Evolutionary conservation across 1,140 invertebrate species (phyloP).

Genomic region (Drosophila willistoni): DNA sequence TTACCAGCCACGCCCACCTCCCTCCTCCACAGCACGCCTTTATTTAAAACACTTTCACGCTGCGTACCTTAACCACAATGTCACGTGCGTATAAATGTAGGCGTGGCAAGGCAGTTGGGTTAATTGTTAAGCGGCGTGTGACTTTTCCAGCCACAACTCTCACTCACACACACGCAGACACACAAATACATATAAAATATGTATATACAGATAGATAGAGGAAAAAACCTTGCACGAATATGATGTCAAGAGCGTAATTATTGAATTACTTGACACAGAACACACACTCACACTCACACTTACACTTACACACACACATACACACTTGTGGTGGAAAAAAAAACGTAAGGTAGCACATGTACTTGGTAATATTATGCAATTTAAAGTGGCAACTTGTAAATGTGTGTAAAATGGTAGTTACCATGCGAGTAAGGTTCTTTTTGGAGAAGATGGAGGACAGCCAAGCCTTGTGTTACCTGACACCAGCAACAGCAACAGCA

Average conservation of each 20-base stretch:
- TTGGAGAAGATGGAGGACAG: conserved; percentile 36
- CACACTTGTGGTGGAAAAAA: conserved; percentile 12
- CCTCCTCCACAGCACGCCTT: too few relatives aligned
- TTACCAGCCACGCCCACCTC: neutral
- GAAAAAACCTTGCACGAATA: conserved; percentile 68
- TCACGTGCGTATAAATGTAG: conserved; percentile 20
- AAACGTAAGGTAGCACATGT: conserved; percentile 47
- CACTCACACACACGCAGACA: conserved; percentile 17
- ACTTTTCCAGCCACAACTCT: conserved; percentile 34
- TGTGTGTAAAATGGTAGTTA: conserved; percentile 65
- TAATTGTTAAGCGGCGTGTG: conserved; percentile 73
- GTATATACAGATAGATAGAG: neutral
- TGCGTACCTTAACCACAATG: conserved; percentile 11
- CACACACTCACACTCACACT: conserved; percentile 24
- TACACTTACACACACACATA: conserved; percentile 4
- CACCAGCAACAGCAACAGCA: conserved; percentile 27
- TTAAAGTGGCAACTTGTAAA: conserved; percentile 64
- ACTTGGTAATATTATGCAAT: conserved; percentile 55
- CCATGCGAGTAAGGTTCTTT: conserved; percentile 11
- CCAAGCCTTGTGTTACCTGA: conserved; percentile 23
- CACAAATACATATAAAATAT: neutral
- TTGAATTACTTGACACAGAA: conserved; percentile 67
- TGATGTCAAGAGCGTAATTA: conserved; percentile 78
- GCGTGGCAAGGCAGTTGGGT: conserved; percentile 39
- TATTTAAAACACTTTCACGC: neutral